Percentiles rank a stretch among this genome's conserved stretches.
phyloP scores from a whole-genome alignment of 1,140 invertebrate species.

The Lycorma delicatula region DNA sequence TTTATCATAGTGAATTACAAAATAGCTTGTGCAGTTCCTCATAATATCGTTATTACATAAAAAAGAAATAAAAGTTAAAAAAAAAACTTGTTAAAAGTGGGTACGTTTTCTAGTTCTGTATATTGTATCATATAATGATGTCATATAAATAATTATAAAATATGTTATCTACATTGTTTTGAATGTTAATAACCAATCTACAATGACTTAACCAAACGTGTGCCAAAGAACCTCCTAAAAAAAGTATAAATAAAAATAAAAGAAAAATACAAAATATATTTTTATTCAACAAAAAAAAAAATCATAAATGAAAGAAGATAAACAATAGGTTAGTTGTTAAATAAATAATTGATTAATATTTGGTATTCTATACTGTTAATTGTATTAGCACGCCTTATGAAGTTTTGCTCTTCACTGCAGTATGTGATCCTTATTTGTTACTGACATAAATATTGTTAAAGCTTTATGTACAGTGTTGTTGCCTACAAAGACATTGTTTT shows the following conservation, averaged over 20 bases:
- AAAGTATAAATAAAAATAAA: too few species aligned
- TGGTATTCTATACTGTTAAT: not conserved
- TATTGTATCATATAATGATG: too few species aligned
- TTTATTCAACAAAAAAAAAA: not conserved
- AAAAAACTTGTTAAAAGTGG: too few species aligned
- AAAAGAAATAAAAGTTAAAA: too few species aligned
- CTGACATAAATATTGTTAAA: conserved; percentile 1
- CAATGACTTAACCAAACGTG: not conserved
- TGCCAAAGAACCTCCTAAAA: not conserved
- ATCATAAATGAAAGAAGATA: not conserved
- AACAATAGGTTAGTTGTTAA: conserved; percentile 3
- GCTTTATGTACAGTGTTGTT: conserved; percentile 6
- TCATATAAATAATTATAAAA: too few species aligned
- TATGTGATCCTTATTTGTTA: conserved; percentile 1
- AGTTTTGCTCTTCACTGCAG: conserved; percentile 4
- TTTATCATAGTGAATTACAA: too few species aligned
- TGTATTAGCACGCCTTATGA: conserved; percentile 4
- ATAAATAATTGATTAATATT: conserved; percentile 1
- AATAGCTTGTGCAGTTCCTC: too few species aligned
- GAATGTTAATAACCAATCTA: not conserved
- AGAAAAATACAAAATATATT: conserved; percentile 2
- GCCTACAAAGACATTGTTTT: conserved; percentile 1
- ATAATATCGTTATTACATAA: too few species aligned
- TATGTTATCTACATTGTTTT: too few species aligned
- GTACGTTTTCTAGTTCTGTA: too few species aligned